phyloP scores from a whole-genome alignment of 2,888 invertebrate genomes.

The Chromoteleia sp. region DNA sequence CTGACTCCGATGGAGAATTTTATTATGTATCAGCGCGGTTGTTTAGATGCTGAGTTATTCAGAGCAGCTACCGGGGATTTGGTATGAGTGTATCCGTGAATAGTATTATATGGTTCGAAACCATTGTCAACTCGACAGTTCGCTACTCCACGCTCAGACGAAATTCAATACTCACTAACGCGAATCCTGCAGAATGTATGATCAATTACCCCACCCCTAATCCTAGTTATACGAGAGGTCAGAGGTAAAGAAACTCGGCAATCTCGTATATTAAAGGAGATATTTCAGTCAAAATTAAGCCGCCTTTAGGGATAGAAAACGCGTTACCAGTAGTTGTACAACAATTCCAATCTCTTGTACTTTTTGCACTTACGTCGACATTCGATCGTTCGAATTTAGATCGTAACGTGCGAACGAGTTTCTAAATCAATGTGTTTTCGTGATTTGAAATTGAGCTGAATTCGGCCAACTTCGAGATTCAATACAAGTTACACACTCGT shows the following conservation, averaged over 20 bases:
- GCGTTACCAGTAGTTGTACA: too few species aligned
- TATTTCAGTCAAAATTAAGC: conserved; percentile 39
- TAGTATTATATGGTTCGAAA: conserved; percentile 44
- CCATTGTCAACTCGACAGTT: conserved; percentile 51
- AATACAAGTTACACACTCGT: conserved; percentile 18
- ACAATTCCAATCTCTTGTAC: neutral
- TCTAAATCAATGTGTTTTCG: neutral
- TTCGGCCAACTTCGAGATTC: conserved; percentile 14
- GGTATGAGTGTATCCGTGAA: conserved; percentile 28
- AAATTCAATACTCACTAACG: conserved; percentile 60
- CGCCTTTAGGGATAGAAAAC: too few species aligned
- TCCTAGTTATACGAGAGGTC: conserved; percentile 51
- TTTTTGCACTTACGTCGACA: neutral
- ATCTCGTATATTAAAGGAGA: conserved; percentile 43
- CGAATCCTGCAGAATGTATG: conserved; percentile 73
- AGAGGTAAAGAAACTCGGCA: conserved; percentile 48
- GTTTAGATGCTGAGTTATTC: conserved; percentile 27
- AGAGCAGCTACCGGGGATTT: neutral
- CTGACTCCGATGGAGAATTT: too few species aligned
- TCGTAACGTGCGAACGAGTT: too few species aligned
- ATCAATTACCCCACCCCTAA: conserved; percentile 52
- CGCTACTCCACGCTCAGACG: conserved; percentile 37
- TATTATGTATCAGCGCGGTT: conserved; percentile 3
- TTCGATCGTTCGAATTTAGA: too few species aligned
- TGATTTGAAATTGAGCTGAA: neutral